Conservation (phyloP, 2,113 vertebrate genomes). For the Siniperca knerii region DNA sequence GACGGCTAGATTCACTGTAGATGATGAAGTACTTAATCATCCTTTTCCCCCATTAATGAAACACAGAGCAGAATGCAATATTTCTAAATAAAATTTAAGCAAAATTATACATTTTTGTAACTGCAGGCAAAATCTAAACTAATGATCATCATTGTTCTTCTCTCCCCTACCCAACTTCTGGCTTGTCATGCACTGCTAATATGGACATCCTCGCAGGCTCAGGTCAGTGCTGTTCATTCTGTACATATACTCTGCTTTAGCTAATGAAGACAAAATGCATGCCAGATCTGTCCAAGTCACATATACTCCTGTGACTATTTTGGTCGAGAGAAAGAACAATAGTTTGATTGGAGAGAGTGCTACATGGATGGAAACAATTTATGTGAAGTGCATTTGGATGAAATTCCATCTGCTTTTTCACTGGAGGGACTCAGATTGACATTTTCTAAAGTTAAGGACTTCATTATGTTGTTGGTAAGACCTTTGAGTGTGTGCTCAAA, state of each 20-base stretch:
- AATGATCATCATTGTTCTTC: conserved; percentile 94
- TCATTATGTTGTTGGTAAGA: conserved; percentile 49
- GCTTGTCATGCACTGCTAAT: conserved; percentile 95
- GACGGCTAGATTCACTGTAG: conserved; percentile 41
- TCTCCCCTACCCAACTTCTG: conserved; percentile 88
- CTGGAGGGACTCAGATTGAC: conserved; percentile 37
- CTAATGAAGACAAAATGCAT: conserved; percentile 80
- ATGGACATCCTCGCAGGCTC: conserved; percentile 98
- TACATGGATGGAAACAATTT: conserved; percentile 27
- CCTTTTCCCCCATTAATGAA: conserved; percentile 63
- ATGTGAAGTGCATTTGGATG: conserved; percentile 47
- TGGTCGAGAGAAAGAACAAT: conserved; percentile 42
- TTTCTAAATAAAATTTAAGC: conserved; percentile 36
- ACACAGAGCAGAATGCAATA: conserved; percentile 40
- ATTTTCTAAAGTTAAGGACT: conserved; percentile 33
- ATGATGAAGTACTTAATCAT: conserved; percentile 70
- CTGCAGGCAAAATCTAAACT: conserved; percentile 85
- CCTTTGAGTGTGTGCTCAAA: conserved; percentile 48
- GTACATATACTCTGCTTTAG: conserved; percentile 78
- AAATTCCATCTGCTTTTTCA: conserved; percentile 48
- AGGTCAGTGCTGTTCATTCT: conserved; percentile 95
- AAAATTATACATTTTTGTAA: conserved; percentile 63
- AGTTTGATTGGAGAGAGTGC: conserved; percentile 34
- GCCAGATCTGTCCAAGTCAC: conserved; percentile 54
- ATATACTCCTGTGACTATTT: conserved; percentile 44